Percentiles rank a stretch among this genome's conserved stretches.
Evolutionary conservation across 2,797 vertebrate genomes (phyloP).

Genomic region (Hypotaenidia philippensis): DNA sequence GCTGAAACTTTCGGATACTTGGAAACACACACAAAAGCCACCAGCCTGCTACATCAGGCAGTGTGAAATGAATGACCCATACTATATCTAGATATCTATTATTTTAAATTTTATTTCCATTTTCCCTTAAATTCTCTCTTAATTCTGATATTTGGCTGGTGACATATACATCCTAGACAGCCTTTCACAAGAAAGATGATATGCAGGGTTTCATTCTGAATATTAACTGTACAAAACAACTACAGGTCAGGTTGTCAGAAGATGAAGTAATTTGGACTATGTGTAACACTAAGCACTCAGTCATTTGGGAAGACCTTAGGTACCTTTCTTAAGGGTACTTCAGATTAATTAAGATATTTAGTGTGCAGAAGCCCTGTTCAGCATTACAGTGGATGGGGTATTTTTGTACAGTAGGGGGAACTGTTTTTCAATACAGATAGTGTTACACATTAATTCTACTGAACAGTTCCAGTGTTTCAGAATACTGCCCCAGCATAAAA

Average conservation of each 20-base stretch:
- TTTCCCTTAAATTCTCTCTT: neutral
- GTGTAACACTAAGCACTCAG: neutral
- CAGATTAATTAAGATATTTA: neutral
- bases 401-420: neutral
- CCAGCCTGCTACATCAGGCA: neutral
- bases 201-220: neutral
- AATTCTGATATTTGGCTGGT: neutral
- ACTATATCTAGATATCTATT: neutral
- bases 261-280: neutral
- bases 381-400: neutral
- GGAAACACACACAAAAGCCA: neutral
- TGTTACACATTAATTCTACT: neutral
- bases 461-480: neutral
- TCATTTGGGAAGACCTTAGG: neutral
- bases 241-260: neutral
- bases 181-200: neutral
- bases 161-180: neutral
- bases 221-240: neutral
- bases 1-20: neutral
- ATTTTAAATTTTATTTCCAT: neutral
- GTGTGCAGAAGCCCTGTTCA: neutral
- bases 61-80: neutral
- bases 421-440: neutral
- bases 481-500: neutral
- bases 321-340: neutral